Percentiles rank a stretch among this genome's conserved stretches.
phyloP scores from a whole-genome alignment of 2,888 invertebrate genomes.

The Macropis europaea region DNA sequence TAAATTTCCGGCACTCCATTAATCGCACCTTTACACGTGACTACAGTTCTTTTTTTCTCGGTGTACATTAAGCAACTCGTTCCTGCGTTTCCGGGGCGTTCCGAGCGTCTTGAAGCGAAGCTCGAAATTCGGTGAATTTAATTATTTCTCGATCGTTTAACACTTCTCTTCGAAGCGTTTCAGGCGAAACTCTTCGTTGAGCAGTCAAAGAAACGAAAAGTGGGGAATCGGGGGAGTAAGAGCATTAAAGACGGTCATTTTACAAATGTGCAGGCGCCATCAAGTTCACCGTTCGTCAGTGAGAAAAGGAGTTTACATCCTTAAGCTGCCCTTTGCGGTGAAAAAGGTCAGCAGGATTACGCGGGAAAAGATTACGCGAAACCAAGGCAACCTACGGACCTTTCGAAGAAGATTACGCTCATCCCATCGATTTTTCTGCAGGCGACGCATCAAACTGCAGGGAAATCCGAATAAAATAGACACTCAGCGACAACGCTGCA shows the following conservation, averaged over 20 bases:
- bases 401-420: too few relatives aligned
- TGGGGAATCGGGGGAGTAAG: not conserved
- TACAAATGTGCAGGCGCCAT: not conserved
- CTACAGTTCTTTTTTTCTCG: not conserved
- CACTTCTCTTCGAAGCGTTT: not conserved
- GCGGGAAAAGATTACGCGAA: not conserved
- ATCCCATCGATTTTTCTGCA: too few relatives aligned
- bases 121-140: too few relatives aligned
- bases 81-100: not conserved
- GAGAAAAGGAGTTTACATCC: slow-evolving; percentile 6
- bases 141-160: too few relatives aligned
- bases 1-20: slow-evolving; percentile 6
- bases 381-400: not conserved
- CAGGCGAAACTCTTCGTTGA: not conserved
- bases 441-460: too few relatives aligned
- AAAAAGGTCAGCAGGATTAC: not conserved
- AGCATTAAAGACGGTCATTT: not conserved
- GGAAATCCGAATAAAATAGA: too few relatives aligned
- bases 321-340: not conserved
- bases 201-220: not conserved
- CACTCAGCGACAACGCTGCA: too few relatives aligned
- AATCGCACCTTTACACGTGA: not conserved
- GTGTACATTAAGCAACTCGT: not conserved
- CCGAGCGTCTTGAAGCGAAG: too few relatives aligned
- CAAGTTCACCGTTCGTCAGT: slow-evolving; percentile 1